These are phyloP conservation scores for Mus spretus DNA, from an alignment of 2,797 vertebrate species.

Conservation along the genomic window DNA sequence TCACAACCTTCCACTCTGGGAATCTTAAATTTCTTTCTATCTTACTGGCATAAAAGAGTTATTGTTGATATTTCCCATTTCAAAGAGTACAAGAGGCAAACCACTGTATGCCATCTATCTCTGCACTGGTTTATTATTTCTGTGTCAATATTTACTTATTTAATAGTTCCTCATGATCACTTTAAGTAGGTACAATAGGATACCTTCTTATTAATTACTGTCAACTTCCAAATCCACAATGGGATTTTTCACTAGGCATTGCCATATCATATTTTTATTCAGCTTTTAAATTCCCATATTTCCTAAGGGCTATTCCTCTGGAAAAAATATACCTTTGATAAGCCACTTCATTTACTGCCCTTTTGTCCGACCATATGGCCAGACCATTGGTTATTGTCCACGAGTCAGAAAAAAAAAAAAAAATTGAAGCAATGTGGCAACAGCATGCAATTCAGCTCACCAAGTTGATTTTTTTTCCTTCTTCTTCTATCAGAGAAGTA, in stretches of 20 bases:
- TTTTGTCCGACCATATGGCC: background rate
- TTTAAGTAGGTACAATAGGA: background rate
- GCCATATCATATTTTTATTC: background rate
- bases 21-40: background rate
- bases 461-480: background rate
- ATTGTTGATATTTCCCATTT: background rate
- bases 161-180: background rate
- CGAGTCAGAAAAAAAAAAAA: conserved; percentile 5
- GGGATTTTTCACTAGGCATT: background rate
- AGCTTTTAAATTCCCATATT: background rate
- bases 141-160: background rate
- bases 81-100: background rate
- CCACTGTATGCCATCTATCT: background rate
- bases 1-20: background rate
- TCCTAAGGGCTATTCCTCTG: background rate
- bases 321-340: background rate
- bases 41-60: background rate
- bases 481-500: conserved; percentile 8
- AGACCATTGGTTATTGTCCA: background rate
- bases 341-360: background rate
- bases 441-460: background rate
- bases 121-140: background rate
- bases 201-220: background rate
- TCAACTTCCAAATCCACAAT: background rate
- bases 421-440: conserved; percentile 1